Evolutionary conservation across 2,888 invertebrate species (phyloP), one percentile per base, ranked within the genome.

Genomic region (Itoplectis maculator): DNA sequence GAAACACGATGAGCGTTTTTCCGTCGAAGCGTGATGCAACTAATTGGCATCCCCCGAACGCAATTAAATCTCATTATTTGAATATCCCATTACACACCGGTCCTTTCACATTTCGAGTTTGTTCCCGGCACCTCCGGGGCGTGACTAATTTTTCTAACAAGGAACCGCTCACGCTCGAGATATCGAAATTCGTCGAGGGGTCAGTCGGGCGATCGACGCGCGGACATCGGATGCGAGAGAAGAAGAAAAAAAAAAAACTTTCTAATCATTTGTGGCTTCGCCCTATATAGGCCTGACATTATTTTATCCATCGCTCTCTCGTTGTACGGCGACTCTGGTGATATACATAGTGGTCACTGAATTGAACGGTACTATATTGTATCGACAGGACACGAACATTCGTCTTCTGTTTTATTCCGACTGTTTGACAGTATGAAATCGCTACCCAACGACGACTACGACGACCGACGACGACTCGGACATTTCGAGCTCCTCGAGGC

Each of bases 251-350:
- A 49, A 51, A 70, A 61, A 51, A 72, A 81, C 81, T 81, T 81
- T 81, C 81, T 81, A 78, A 81, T 81, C 63, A 74, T 68, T 78
- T 69, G 47, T 61, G 70, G 77, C 66, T 68, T 74, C 42, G 73
- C 51, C 72, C 66, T 61, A 68, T 72, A 59, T 69, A 23, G 51
- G 47, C 40, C 51, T 37, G 65, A 51, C 54, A 56, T 63, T 66
- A 18, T 49, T 56, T 70, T 59, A 29, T 40, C 49, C 54, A 47
- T 70, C 68, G 35, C 45, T 59, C 45, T 59, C 76, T 76, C 37
- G 49, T 69, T 76, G 15, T 47, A 35, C 4, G 11, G 35, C n/a
- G n/a, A 61, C 49, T 20, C 61, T 56, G 42, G 23, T 61, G 37
- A 37, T 35, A 61, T 37, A 40, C 61, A 61, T 15, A 45, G 65